Conservation (phyloP, 2,797 vertebrate species). For the Psittacula echo region DNA sequence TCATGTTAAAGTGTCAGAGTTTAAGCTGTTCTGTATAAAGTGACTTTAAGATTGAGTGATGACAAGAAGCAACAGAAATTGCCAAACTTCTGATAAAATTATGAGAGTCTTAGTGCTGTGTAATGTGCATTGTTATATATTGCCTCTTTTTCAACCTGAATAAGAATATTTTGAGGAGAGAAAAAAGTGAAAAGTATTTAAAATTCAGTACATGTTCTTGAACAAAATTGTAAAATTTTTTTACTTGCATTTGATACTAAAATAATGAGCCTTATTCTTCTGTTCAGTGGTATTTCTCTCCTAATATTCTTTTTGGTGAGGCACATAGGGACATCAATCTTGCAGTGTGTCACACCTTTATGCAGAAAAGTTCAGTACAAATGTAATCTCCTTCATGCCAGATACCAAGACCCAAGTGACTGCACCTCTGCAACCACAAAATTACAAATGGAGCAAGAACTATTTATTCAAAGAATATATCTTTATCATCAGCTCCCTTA, state of each 20-base stretch:
- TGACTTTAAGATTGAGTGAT: neutral
- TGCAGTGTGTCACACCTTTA: neutral
- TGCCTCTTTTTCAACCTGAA: neutral
- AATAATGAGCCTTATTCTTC: neutral
- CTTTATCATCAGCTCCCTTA: neutral
- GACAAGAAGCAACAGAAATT: neutral
- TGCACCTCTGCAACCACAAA: neutral
- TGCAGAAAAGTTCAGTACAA: neutral
- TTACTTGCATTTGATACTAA: neutral
- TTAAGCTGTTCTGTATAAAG: neutral
- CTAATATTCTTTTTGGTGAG: neutral
- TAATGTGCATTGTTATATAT: neutral
- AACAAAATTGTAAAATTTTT: neutral
- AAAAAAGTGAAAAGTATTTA: neutral
- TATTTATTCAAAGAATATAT: neutral
- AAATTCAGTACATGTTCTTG: neutral
- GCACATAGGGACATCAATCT: neutral
- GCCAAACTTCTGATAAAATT: neutral
- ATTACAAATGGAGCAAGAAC: neutral
- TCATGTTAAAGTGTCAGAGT: neutral
- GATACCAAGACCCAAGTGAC: neutral
- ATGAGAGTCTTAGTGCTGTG: neutral
- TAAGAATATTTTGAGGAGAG: neutral
- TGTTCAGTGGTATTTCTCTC: neutral
- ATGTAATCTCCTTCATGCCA: neutral